A percentile compares a stretch with the other conserved stretches of the same genome.
Conservation (phyloP, 2,113 vertebrate genomes). For the Pao palembangensis region DNA sequence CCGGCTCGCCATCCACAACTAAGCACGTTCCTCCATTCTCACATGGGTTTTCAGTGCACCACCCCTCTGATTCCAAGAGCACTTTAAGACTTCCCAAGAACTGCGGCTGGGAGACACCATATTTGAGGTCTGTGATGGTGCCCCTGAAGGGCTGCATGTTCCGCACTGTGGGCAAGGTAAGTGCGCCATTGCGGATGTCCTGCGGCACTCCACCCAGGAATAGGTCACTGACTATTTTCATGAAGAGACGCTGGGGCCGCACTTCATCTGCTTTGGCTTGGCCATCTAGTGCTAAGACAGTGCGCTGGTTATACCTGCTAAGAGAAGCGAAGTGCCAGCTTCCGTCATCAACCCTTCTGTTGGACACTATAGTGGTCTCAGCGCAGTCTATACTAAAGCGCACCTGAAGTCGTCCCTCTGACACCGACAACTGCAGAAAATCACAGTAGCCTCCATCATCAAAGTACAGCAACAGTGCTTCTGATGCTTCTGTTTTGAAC, state of each 20-base stretch:
- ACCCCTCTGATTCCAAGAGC: constrained; percentile 85
- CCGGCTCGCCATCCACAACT: constrained; percentile 83
- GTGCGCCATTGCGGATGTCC: constrained; percentile 84
- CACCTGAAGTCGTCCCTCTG: constrained; percentile 87
- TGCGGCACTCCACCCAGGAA: constrained; percentile 91
- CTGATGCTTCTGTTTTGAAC: constrained; percentile 89
- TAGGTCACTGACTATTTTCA: constrained; percentile 97
- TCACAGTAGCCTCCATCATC: constrained; percentile 97
- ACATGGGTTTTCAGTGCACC: constrained; percentile 88
- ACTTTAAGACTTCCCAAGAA: constrained; percentile 87
- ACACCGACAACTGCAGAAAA: constrained; percentile 90
- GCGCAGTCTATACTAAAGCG: constrained; percentile 96
- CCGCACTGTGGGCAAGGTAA: constrained; percentile 87
- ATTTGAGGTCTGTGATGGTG: constrained; percentile 91
- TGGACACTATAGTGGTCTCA: constrained; percentile 80
- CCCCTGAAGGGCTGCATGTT: constrained; percentile 85
- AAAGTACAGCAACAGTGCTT: constrained; percentile 93
- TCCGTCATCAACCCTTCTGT: constrained; percentile 85
- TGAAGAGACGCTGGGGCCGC: constrained; percentile 85
- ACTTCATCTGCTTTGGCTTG: constrained; percentile 83
- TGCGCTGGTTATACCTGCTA: constrained; percentile 85
- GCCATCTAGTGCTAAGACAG: constrained; percentile 85
- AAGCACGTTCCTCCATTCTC: constrained; percentile 94
- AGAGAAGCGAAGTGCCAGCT: constrained; percentile 89
- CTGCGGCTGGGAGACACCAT: constrained; percentile 83